A percentile compares a stretch with the other conserved stretches of the same genome.
phyloP scores from a whole-genome alignment of 2,113 vertebrate genomes.

The Macrotus californicus region DNA sequence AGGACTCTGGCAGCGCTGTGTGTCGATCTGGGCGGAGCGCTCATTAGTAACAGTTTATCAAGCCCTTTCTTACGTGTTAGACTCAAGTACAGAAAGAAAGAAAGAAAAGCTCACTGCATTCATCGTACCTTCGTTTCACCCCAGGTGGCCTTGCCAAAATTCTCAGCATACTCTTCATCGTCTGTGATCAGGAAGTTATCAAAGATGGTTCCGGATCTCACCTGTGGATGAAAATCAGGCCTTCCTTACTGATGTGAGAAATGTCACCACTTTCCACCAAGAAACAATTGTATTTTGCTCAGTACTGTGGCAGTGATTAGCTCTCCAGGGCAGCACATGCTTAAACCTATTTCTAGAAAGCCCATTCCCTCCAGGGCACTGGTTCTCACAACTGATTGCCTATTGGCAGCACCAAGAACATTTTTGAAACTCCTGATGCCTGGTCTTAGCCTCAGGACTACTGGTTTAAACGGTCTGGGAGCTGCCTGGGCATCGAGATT shows the following conservation, averaged over 20 bases:
- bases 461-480: not conserved
- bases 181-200: slow-evolving; percentile 88
- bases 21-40: not conserved
- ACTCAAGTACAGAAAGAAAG: not conserved
- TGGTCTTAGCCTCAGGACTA: not conserved
- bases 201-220: slow-evolving; percentile 90
- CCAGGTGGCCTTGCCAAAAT: slow-evolving; percentile 85
- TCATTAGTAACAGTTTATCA: not conserved
- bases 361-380: not conserved
- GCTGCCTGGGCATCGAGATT: not conserved
- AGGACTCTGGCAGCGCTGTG: fast-evolving
- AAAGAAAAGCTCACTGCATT: not conserved
- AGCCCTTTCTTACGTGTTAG: not conserved
- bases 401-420: not conserved
- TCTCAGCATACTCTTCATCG: slow-evolving; percentile 84
- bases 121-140: slow-evolving; percentile 81
- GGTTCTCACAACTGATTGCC: not conserved
- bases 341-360: not conserved
- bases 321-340: not conserved
- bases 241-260: not conserved
- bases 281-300: not conserved
- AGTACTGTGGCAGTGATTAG: too few relatives aligned
- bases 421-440: not conserved
- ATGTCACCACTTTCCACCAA: not conserved
- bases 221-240: slow-evolving; percentile 69